Evolutionary conservation across 2,113 vertebrate species (phyloP), one percentile per base, ranked within the genome.

Genomic region (Micromys minutus): DNA sequence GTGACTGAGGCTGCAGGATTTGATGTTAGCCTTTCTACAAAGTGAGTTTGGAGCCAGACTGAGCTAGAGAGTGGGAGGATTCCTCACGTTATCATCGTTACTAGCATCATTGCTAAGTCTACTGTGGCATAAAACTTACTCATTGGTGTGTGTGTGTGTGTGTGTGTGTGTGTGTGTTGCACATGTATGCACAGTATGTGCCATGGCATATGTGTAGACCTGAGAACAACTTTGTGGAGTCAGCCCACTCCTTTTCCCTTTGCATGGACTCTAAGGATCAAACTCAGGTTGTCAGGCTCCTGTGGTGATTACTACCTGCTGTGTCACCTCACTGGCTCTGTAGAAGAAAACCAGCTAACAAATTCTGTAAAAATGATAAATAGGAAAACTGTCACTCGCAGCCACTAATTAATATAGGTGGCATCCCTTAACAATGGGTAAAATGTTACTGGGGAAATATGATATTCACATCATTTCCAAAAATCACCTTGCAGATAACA

Each of bases 171-270:
- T 57, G 11, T 7, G 77, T n/a, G 34, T 24, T 57, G 19, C 36
- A 26, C 0, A 0, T 39, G 21, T 39, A 7, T 11, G 19, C 36
- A 81, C 52, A 22, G 36, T 11, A 7, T 12, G 5, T n/a, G 50
- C 50, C 21, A 31, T 22, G 7, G 50, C 31, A 55, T 55, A 16
- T n/a, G 19, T 80, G 50, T 1, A 79, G 31, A 4, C 76, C 31
- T 55, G 76, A 79, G 34, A 79, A 79, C 34, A 36, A 79, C 3
- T 52, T 8, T 21, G 76, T 55, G 17, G 4, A 52, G 76, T 55
- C 50, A 22, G 45, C 31, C 42, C 74, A 15, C 74, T 47, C 74
- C 75, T 26, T 61, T 61, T 52, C 47, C 16, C 45, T 77, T 31
- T 77, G 45, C 45, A 50, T 50, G 29, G 45, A 19, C n/a, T n/a